Evolutionary conservation across 2,797 vertebrate species (phyloP), one percentile per base, ranked within the genome.

Genomic region (Neosalanx taihuensis): DNA sequence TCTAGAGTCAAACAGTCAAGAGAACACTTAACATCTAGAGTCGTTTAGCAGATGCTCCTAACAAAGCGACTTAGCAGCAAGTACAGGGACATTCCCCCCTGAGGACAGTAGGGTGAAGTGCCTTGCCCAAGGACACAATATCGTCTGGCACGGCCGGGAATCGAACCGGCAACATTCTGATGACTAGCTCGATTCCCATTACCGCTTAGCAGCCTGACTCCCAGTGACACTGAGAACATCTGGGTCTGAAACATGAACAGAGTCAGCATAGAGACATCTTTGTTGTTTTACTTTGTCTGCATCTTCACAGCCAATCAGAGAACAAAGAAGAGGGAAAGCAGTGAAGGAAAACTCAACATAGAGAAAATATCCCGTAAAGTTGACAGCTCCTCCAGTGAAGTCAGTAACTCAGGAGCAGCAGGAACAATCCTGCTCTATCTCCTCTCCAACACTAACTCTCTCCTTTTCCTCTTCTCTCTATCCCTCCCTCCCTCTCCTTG

Each of bases 261-360:
- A 81, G 83, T 67, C 64, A 78, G 82, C 83, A 86, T 71, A 84
- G 83, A 77, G 71, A 81, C 79, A 79, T 79, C 67, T 31, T 69
- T 71, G 67, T 77, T 83, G 70, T 75, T 67, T 53, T 6, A 41
- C 56, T 72, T 83, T 41, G 37, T 41, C 37, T 41, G 37, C 37
- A 41, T 41, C 6, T 75, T 56, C 73, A 76, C 75, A 80, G 68
- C 69, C 35, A 77, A 72, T 69, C 33, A 26, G 66, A 60, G 62
- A 30, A 69, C 13, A 67, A 46, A 53, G 70, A 53, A 69, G 53
- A 65, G n/a, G 30, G 49, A 41, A 68, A 51, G 35, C 23, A 75
- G 68, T 20, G 10, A 77, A 77, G 64, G 23, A 75, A 78, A 75
- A 29, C 18, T 59, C 70, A 77, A 77, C 72, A 79, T 76, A 61